These are phyloP conservation scores for Drosophila stalkeri DNA, from an alignment of 2,888 invertebrate species.

Conservation along the genomic window DNA sequence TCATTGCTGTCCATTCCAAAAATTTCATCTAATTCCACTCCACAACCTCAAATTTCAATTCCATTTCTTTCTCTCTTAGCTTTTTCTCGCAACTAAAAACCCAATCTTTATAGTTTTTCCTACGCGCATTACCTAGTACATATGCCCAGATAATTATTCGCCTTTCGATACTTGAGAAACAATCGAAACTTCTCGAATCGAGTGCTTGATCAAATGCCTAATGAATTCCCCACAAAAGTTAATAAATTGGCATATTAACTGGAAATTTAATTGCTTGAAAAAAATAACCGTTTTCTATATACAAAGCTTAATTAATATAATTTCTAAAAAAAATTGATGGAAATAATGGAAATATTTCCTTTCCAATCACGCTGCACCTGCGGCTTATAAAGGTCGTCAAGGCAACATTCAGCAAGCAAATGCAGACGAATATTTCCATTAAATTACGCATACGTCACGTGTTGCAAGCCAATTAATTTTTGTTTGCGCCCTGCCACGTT, in stretches of 20 bases:
- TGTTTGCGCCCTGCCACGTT: not conserved
- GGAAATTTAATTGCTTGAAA: slow-evolving; percentile 24
- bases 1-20: too few relatives aligned
- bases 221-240: slow-evolving; percentile 1
- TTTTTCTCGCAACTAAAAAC: not conserved
- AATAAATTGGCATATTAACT: slow-evolving; percentile 11
- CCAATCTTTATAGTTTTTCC: not conserved
- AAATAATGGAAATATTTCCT: not conserved
- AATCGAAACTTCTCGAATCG: not conserved
- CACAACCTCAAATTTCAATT: not conserved
- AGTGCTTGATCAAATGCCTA: not conserved
- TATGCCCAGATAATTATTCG: not conserved
- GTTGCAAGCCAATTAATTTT: slow-evolving; percentile 59
- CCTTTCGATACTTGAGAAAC: not conserved
- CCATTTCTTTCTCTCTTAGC: not conserved
- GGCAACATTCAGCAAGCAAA: slow-evolving; percentile 19
- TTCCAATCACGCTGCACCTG: not conserved
- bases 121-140: not conserved
- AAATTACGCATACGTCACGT: slow-evolving; percentile 78
- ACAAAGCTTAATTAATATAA: slow-evolving; percentile 21
- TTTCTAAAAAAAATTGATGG: slow-evolving; percentile 7
- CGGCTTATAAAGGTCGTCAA: slow-evolving; percentile 12
- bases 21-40: too few relatives aligned
- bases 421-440: slow-evolving; percentile 12
- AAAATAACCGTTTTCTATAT: slow-evolving; percentile 4